Evolutionary conservation across 2,113 vertebrate species (phyloP), one percentile per base, ranked within the genome.

Genomic region (Nestor notabilis): DNA sequence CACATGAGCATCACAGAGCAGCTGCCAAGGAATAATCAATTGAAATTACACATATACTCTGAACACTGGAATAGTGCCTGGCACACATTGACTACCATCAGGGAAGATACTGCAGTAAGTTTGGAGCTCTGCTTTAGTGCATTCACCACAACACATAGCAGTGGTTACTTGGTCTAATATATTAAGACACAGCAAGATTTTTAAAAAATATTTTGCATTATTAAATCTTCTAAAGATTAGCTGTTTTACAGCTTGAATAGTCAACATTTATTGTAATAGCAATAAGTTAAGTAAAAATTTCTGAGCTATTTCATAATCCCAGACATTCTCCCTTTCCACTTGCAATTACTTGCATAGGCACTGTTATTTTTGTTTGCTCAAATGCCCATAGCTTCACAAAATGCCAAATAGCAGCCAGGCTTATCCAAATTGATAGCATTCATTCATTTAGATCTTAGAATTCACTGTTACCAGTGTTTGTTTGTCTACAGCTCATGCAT

Each of bases 21-120:
- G 47, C 79, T 94, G 71, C 76, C 85, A 94, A 94, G 60, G 75
- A 94, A 88, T 90, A 94, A 85, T 83, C 78, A 89, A 83, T 61
- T 77, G 92, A 86, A 96, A 93, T 88, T 63, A 14, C 66, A 92
- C 64, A 65, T 88, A 69, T 50, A 83, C 28, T 63, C 68, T 71
- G 78, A 93, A 50, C 53, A 65, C 43, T 87, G 79, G 58, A 96
- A 80, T 31, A 76, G 49, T 83, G 82, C 68, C 90, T 96, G 66
- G 28, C 37, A 79, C 31, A 63, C 53, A 74, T 14, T 69, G 35
- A 53, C 84, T 87, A 19, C 53, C 66, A 74, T 44, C 52, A 93
- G 49, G 63, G 37, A 91, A 93, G 78, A 69, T 33, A 35, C 10
- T 1, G 0, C 39, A 58, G 12, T 21, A 69, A 84, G 6, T 90